Percentiles rank a stretch among this genome's conserved stretches.
phyloP scores from a whole-genome alignment of 2,113 vertebrate species.

The Henicopernis longicauda region DNA sequence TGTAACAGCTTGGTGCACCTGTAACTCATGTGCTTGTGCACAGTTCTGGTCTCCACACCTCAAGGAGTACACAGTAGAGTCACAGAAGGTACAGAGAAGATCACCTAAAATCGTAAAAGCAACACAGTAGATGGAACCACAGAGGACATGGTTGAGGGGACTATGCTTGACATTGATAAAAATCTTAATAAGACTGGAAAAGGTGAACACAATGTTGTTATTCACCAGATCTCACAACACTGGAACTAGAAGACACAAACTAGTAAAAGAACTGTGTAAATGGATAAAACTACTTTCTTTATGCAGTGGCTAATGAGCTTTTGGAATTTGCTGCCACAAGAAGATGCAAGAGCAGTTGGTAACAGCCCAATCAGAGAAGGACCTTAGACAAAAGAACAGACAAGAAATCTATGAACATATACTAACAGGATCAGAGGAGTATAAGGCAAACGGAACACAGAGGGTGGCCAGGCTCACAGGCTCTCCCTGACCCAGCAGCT shows the following conservation, averaged over 20 bases:
- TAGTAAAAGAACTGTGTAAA: neutral
- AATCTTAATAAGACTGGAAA: neutral
- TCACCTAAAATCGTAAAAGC: neutral
- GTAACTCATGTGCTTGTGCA: neutral
- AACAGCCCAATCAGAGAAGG: neutral
- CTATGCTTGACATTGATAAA: neutral
- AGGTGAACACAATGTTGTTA: neutral
- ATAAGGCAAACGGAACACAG: neutral
- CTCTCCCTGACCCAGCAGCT: neutral
- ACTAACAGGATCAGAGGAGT: neutral
- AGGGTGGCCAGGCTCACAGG: neutral
- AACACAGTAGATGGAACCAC: neutral
- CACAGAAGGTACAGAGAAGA: neutral
- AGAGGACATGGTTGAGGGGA: neutral
- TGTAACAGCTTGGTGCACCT: neutral
- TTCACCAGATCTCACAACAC: neutral
- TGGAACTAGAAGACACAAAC: neutral
- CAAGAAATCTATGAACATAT: accelerated
- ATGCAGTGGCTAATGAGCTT: neutral
- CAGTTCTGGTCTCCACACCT: neutral
- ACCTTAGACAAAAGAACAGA: neutral
- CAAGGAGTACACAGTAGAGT: neutral
- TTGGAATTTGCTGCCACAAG: neutral
- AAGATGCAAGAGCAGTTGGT: neutral
- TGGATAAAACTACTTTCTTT: neutral